A percentile compares a stretch with the other conserved stretches of the same genome.
These are phyloP conservation scores for Hydrozoanthus gracilis DNA, from an alignment of 92 coral and sea anemone genomes.

Conservation along the genomic window DNA sequence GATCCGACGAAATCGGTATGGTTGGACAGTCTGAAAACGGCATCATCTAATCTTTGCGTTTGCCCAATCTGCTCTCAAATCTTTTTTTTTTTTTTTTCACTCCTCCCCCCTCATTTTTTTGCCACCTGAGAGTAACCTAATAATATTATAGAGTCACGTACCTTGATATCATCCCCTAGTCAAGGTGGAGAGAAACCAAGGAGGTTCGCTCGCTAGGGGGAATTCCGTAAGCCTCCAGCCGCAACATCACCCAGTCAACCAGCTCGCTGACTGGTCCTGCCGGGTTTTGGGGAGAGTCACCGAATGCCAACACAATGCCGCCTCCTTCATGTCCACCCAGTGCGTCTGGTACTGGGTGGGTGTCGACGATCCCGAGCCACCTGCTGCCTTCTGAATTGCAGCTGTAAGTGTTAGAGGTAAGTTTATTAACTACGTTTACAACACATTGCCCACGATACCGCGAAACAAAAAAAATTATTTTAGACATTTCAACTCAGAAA, in stretches of 20 bases:
- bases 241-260: not conserved
- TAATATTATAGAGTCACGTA: no score
- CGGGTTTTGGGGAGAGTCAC: not conserved
- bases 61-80: no score
- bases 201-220: not conserved
- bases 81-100: no score
- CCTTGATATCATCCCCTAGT: not conserved
- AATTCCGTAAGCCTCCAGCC: slow-evolving; percentile 3
- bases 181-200: not conserved
- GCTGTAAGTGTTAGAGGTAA: not conserved
- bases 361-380: slow-evolving; percentile 1
- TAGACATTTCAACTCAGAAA: no score
- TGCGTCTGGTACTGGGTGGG: not conserved
- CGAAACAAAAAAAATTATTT: no score
- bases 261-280: not conserved
- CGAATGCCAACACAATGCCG: not conserved
- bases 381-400: not conserved
- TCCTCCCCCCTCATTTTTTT: no score
- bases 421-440: no score
- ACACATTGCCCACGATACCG: no score
- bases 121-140: no score
- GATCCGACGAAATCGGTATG: no score
- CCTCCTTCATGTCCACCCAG: slow-evolving; percentile 2
- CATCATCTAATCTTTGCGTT: no score
- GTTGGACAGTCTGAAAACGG: no score